phyloP scores from a whole-genome alignment of 2,888 invertebrate genomes.

The Sinopyrophorus schimmeli region DNA sequence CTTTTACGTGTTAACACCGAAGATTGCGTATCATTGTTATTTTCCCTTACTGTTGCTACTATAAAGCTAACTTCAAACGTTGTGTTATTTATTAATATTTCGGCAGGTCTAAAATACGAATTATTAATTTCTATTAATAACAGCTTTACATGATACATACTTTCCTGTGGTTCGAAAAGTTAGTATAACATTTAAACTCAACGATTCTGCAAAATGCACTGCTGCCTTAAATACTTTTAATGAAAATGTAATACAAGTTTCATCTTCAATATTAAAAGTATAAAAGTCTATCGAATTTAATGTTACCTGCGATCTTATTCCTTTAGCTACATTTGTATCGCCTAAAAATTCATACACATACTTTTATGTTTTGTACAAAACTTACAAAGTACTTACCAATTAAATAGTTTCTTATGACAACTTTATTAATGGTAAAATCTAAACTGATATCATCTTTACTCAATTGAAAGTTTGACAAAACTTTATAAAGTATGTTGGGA shows the following conservation, averaged over 20 bases:
- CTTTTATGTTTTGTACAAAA: too few relatives aligned
- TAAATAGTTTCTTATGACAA: constrained; percentile 77
- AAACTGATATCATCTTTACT: constrained; percentile 82
- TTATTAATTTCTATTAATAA: neutral
- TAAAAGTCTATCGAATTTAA: constrained; percentile 76
- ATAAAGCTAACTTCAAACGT: constrained; percentile 81
- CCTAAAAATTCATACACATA: constrained; percentile 11
- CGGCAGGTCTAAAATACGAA: constrained; percentile 64
- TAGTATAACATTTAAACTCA: constrained; percentile 68
- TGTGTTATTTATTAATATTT: constrained; percentile 70
- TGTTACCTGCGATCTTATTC: constrained; percentile 67
- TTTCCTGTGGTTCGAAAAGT: constrained; percentile 78
- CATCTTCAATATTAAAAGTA: constrained; percentile 64
- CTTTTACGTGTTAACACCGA: constrained; percentile 43
- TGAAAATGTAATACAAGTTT: constrained; percentile 80
- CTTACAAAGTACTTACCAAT: constrained; percentile 58
- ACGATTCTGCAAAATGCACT: constrained; percentile 75
- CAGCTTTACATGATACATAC: constrained; percentile 53
- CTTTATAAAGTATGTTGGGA: constrained; percentile 65
- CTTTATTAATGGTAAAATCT: constrained; percentile 65
- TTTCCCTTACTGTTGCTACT: constrained; percentile 75
- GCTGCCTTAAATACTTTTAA: constrained; percentile 83
- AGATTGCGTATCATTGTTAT: constrained; percentile 55
- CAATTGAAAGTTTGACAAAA: constrained; percentile 77
- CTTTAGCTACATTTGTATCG: constrained; percentile 10